Conservation (phyloP, 1,140 invertebrate species). For the Cotesia glomerata region DNA sequence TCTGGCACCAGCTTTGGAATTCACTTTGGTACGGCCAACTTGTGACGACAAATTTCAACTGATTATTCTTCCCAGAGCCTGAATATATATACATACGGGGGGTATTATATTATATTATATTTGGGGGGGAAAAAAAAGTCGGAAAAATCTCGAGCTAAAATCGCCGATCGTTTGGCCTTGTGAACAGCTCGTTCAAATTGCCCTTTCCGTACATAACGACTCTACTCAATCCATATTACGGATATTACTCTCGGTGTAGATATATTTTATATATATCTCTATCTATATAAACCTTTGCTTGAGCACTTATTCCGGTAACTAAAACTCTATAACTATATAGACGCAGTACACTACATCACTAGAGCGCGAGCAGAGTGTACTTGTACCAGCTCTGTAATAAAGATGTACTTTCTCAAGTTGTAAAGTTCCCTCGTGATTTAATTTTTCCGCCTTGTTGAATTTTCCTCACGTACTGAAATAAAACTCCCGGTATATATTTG, state of each 20-base stretch:
- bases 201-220: slow-evolving; percentile 6
- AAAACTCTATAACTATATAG: background rate
- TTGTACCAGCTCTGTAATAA: background rate
- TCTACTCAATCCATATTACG: background rate
- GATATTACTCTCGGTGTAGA: background rate
- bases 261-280: background rate
- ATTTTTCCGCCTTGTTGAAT: background rate
- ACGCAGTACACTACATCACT: background rate
- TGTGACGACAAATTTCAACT: slow-evolving; percentile 19
- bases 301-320: too few species aligned
- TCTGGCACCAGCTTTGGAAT: slow-evolving; percentile 21
- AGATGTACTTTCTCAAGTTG: background rate
- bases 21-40: slow-evolving; percentile 4
- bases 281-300: background rate
- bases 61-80: slow-evolving; percentile 19
- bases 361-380: too few species aligned
- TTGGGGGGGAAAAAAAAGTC: background rate
- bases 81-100: background rate
- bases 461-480: background rate
- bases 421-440: slow-evolving; percentile 2
- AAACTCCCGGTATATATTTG: background rate
- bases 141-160: background rate
- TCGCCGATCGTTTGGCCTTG: slow-evolving; percentile 1
- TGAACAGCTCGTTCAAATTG: slow-evolving; percentile 17
- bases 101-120: too few species aligned